phyloP scores from a whole-genome alignment of 2,113 vertebrate species.

The Actinemys pallida region DNA sequence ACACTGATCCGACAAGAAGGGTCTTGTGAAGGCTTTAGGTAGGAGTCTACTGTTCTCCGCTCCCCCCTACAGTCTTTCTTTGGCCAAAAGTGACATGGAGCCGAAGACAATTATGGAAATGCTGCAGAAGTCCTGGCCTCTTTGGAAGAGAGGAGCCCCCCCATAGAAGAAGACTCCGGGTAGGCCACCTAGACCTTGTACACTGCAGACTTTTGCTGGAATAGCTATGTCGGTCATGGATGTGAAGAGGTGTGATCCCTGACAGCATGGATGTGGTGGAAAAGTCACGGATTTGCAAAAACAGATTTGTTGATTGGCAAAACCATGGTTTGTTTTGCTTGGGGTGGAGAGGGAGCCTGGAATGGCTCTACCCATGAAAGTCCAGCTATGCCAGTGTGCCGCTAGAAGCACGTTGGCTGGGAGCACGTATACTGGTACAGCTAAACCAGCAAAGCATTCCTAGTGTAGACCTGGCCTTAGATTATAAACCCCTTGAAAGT shows the following conservation, averaged over 20 bases:
- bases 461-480: background rate
- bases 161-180: background rate
- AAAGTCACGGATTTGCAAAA: background rate
- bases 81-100: background rate
- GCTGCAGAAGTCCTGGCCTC: background rate
- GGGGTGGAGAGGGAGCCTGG: background rate
- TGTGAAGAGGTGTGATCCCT: background rate
- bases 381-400: background rate
- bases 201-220: background rate
- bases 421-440: background rate
- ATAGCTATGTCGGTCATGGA: background rate
- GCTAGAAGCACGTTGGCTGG: background rate
- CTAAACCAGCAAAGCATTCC: background rate
- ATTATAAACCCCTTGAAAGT: background rate
- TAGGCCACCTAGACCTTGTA: background rate
- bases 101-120: background rate
- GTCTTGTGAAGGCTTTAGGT: background rate
- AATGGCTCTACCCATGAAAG: background rate
- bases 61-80: background rate
- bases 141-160: background rate
- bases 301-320: background rate
- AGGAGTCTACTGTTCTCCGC: background rate
- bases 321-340: background rate
- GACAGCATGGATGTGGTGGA: background rate
- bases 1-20: slow-evolving; percentile 63